A percentile compares a stretch with the other conserved stretches of the same genome.
These are phyloP conservation scores for Euphonia xanthogaster DNA, from an alignment of 2,797 vertebrate genomes.

Conservation along the genomic window DNA sequence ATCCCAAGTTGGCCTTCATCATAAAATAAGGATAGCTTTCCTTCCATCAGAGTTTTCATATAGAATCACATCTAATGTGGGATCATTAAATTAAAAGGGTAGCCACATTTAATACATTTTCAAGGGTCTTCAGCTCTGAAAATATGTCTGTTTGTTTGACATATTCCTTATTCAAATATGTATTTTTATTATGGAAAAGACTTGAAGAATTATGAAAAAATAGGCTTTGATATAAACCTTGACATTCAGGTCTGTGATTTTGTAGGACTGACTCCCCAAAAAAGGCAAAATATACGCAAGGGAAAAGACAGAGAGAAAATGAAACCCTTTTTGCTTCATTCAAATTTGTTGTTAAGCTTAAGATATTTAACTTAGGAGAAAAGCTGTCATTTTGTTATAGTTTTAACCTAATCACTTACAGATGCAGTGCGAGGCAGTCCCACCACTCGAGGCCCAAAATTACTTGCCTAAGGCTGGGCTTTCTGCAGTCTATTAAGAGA, in stretches of 20 bases:
- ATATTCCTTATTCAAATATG: background rate
- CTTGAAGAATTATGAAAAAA: background rate
- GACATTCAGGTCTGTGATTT: background rate
- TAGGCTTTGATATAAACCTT: background rate
- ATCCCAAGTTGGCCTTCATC: background rate
- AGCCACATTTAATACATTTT: background rate
- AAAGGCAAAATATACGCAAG: background rate
- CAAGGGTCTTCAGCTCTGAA: background rate
- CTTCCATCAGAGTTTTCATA: background rate
- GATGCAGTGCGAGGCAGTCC: fast-evolving
- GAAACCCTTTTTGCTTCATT: background rate
- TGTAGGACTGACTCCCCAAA: background rate
- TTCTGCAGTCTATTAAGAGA: background rate
- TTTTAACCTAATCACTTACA: background rate
- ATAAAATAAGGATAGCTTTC: background rate
- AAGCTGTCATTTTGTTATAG: background rate
- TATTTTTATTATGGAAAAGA: background rate
- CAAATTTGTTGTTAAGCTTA: background rate
- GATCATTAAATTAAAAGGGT: constrained; percentile 7
- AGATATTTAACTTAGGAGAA: background rate
- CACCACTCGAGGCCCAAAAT: background rate
- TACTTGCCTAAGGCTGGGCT: background rate
- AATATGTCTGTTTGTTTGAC: background rate
- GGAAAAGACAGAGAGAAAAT: background rate
- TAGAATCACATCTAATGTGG: background rate